Evolutionary conservation across 1,140 invertebrate genomes (phyloP).

Genomic region (Diabrotica virgifera): DNA sequence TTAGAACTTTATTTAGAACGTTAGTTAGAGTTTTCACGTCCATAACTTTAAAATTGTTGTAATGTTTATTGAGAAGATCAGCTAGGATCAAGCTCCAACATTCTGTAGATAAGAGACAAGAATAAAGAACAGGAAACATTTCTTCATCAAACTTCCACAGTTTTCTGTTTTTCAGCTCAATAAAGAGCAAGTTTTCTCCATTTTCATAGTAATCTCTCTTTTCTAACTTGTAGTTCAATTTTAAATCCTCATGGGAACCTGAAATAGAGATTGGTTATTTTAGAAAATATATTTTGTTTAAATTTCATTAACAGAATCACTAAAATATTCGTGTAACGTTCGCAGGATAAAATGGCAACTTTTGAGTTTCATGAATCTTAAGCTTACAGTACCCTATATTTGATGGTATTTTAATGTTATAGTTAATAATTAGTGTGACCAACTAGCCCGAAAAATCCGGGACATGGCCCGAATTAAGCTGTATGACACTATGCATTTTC

Average conservation of each 20-base stretch:
- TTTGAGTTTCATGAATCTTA: too few species aligned
- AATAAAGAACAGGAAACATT: not conserved
- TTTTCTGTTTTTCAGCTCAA: conserved; percentile 8
- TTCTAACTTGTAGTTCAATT: conserved; percentile 24
- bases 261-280: not conserved
- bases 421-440: too few species aligned
- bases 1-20: conserved; percentile 7
- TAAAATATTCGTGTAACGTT: too few species aligned
- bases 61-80: conserved; percentile 4
- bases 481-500: too few species aligned
- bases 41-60: not conserved
- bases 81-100: conserved; percentile 4
- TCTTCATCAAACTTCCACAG: conserved; percentile 19
- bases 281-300: too few species aligned
- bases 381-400: too few species aligned
- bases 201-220: conserved; percentile 16
- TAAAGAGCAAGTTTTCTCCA: conserved; percentile 19
- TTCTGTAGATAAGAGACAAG: conserved; percentile 3
- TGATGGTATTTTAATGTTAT: too few species aligned
- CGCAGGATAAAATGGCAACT: too few species aligned
- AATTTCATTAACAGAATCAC: too few species aligned
- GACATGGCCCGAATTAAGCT: too few species aligned
- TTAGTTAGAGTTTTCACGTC: not conserved
- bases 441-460: too few species aligned
- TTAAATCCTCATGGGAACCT: conserved; percentile 19